Base-by-base conservation (phyloP, 1,140 invertebrate genomes). In the Telenomus remus region DNA sequence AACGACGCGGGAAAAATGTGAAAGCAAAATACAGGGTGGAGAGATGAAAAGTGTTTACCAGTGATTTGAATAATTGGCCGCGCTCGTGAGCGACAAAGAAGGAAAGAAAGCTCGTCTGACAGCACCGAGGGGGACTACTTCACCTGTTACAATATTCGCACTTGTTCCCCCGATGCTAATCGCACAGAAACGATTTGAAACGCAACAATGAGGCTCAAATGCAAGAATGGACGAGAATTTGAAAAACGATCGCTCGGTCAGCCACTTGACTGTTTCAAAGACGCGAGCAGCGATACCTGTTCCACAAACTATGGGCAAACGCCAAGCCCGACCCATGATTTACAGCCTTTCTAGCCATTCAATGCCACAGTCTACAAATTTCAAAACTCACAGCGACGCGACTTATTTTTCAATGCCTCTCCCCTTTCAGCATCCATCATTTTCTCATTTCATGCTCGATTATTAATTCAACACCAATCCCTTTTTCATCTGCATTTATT, bases 101-200 rank as follows among this genome's bases (percentile, higher is more conserved):
- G 43, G 9, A 39, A 39, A 9, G 9, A 50, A 69, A 7, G 19
- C 35, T 54, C 15, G 68, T 63, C 59, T 51, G 68, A 64, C 68
- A 59, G 63, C 59, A 63, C 56, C 61, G 68, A 78, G 69, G 59
- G 64, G 64, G 53, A 59, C 69, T 51, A 57, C 74, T 76, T 84
- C 79, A 84, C 82, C 80, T 84, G 82, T 82, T 84, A 80, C 66
- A 77, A 78, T 81, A 75, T 64, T 66, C 70, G 69, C 77, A 76
- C 77, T 76, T 76, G 77, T 72, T 71, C 59, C 46, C 46, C 33
- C 77, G 61, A 64, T 65, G 65, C 55, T 59, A 77, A 72, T 68
- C 59, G 48, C 19, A 27, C 19, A 1, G 55, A 65, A 66, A 74
- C 55, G 54, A 54, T 78, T 69, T 55, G 60, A 33, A 70, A 55